phyloP scores from a whole-genome alignment of 2,113 vertebrate species.

The Columba janthina region DNA sequence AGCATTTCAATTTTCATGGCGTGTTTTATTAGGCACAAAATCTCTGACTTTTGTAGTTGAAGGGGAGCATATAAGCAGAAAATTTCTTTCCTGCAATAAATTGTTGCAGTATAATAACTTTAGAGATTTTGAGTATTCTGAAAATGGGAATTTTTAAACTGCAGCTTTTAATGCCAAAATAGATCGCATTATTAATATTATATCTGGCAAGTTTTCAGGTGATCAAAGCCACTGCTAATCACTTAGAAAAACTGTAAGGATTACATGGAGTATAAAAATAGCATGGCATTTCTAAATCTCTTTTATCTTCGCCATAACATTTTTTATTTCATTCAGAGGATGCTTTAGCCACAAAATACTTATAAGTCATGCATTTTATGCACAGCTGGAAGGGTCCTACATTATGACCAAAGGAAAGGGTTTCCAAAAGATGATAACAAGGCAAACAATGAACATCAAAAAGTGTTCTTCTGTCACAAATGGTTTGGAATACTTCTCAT shows the following conservation, averaged over 20 bases:
- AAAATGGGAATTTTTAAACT: background rate
- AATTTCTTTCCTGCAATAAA: background rate
- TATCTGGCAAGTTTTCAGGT: background rate
- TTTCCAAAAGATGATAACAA: background rate
- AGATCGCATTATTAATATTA: background rate
- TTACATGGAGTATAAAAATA: background rate
- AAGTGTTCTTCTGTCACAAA: background rate
- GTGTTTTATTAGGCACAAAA: background rate
- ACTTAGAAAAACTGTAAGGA: background rate
- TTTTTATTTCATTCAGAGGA: background rate
- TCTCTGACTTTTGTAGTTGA: background rate
- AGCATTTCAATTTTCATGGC: background rate
- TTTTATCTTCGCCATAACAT: background rate
- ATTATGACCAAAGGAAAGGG: background rate
- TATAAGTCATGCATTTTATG: background rate
- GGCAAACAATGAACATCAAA: background rate
- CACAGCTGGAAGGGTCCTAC: background rate
- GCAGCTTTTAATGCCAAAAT: background rate
- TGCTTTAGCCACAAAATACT: background rate
- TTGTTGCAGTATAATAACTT: background rate
- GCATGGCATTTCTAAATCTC: background rate
- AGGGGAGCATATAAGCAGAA: background rate
- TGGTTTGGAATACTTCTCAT: background rate
- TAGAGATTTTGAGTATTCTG: background rate
- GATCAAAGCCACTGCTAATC: background rate